phyloP scores from a whole-genome alignment of 2,113 vertebrate genomes.

The Ammodytes marinus region DNA sequence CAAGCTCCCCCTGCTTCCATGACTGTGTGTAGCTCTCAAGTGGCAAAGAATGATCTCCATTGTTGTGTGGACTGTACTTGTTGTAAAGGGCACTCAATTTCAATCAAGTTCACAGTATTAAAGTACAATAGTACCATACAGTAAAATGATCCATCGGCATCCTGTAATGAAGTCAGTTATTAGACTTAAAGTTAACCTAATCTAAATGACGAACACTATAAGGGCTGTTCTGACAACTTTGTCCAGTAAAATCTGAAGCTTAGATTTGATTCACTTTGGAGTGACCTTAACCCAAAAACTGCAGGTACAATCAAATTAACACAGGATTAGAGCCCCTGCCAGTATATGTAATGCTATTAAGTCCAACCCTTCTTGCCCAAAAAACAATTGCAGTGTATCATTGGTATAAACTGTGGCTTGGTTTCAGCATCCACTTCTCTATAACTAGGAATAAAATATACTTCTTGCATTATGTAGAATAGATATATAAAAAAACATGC shows the following conservation, averaged over 20 bases:
- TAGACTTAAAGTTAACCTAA: conserved; percentile 1
- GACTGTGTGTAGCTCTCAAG: neutral
- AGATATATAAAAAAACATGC: neutral
- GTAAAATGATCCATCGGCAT: neutral
- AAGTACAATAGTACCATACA: neutral
- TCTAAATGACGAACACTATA: neutral
- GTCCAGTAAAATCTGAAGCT: neutral
- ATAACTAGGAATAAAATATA: neutral
- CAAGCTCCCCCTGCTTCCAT: neutral
- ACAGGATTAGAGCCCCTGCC: conserved; percentile 18
- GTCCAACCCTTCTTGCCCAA: neutral
- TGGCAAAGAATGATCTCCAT: neutral
- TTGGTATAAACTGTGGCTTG: neutral
- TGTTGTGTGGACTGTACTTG: neutral
- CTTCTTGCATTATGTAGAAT: neutral
- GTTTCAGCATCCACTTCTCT: neutral
- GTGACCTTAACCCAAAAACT: conserved; percentile 3
- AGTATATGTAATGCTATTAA: neutral
- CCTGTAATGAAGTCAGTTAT: conserved; percentile 2
- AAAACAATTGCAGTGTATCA: neutral
- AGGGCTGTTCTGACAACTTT: neutral
- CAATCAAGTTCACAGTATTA: neutral
- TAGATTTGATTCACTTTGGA: conserved; percentile 10
- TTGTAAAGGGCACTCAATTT: neutral
- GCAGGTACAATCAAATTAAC: conserved; percentile 28